Percentiles rank a stretch among this genome's conserved stretches.
Evolutionary conservation across 2,797 vertebrate genomes (phyloP).

Genomic region (Mionectes olivaceus): DNA sequence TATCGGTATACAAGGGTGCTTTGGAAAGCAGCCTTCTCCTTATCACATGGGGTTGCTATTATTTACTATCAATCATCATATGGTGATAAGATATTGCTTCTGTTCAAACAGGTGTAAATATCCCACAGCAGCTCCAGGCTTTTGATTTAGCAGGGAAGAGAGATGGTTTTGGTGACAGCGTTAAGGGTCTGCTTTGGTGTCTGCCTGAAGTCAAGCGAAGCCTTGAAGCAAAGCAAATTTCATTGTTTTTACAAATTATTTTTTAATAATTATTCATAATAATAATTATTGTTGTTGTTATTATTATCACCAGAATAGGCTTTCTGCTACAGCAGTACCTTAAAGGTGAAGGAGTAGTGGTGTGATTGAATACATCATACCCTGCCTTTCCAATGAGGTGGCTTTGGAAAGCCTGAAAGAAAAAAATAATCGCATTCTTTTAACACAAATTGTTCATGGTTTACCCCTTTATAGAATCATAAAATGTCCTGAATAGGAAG

Average conservation of each 20-base stretch:
- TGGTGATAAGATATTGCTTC: background rate
- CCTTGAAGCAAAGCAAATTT: background rate
- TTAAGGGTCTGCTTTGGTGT: background rate
- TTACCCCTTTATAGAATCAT: background rate
- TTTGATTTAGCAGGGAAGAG: background rate
- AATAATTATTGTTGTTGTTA: background rate
- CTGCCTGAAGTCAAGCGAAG: background rate
- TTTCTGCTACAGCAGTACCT: background rate
- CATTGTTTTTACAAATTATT: background rate
- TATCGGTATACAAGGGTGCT: background rate
- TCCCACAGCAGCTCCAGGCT: background rate
- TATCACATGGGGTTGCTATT: background rate
- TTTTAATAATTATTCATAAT: background rate
- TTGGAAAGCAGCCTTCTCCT: background rate
- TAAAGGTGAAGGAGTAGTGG: background rate
- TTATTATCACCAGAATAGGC: background rate
- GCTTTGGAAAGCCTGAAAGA: background rate
- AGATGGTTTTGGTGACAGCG: background rate
- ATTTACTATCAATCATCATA: background rate
- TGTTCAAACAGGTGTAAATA: background rate
- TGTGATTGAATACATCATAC: rapidly evolving
- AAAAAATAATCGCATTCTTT: background rate
- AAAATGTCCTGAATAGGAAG: background rate
- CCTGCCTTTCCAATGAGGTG: background rate
- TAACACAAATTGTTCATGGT: background rate